A percentile compares a stretch with the other conserved stretches of the same genome.
phyloP scores from a whole-genome alignment of 2,113 vertebrate species.

The Lepidothrix coronata region DNA sequence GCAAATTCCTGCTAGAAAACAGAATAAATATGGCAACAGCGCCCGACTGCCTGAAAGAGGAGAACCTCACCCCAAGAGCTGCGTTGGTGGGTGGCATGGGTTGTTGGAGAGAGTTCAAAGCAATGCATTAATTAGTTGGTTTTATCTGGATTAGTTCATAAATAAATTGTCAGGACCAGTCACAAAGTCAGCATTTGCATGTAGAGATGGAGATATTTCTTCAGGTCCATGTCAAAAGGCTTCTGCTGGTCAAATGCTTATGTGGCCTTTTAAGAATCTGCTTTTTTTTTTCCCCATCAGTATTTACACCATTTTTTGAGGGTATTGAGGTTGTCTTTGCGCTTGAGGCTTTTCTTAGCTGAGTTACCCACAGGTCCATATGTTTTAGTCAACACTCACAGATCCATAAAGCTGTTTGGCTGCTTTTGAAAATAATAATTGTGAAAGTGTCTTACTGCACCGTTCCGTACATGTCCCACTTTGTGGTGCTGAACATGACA shows the following conservation, averaged over 20 bases:
- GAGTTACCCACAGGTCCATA: neutral
- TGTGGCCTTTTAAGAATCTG: neutral
- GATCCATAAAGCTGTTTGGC: neutral
- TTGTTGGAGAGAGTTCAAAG: neutral
- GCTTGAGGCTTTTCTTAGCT: neutral
- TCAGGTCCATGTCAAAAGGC: neutral
- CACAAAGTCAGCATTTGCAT: neutral
- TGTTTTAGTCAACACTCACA: neutral
- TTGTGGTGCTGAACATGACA: neutral
- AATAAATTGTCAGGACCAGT: neutral
- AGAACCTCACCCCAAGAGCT: neutral
- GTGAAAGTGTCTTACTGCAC: neutral
- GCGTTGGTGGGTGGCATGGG: neutral
- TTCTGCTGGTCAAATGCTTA: neutral
- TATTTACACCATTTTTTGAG: neutral
- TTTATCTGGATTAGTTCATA: neutral
- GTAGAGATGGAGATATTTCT: neutral
- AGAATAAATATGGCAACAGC: neutral
- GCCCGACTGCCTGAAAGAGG: neutral
- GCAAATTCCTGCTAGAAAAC: neutral
- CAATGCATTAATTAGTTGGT: neutral
- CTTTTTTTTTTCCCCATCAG: neutral
- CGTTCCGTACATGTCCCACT: accelerated
- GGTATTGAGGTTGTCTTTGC: neutral
- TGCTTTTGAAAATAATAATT: neutral